Evolutionary conservation across 2,888 invertebrate genomes (phyloP), one percentile per base, ranked within the genome.

Genomic region (Crocallis elinguaria): DNA sequence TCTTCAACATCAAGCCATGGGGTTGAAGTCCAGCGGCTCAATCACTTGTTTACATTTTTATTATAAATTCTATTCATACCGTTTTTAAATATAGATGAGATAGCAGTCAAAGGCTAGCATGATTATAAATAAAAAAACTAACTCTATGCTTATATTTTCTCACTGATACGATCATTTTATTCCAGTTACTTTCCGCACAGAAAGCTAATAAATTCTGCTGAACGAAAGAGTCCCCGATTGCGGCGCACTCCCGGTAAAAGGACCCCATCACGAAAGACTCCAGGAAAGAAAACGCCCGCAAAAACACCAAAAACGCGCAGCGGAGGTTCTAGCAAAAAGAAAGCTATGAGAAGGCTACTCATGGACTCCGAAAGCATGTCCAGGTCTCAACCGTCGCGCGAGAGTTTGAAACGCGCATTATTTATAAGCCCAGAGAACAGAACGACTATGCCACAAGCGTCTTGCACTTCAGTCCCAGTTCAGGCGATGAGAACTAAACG

Each of bases 361-460:
- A 75, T 92, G 72, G 93, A 92, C 52, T 68, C 87, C 0, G 89
- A 86, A 1, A 73, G 64, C 14, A 57, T 83, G 8, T 78, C 84
- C 0, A 73, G 79, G 36, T 78, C 85, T 0, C 87, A 88, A 57
- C 86, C 88, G 1, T 84, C 92, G 0, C 79, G 93, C 13, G 94
- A 94, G 71, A 92, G 93, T 0, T 61, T 77, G 2, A 96, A 95
- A 66, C 89, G 96, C 49, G 95, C 96, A 0, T 79, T 96, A 1
- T 96, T 96, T 67, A 93, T 95, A 66, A 96, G 96, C 73, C 96
- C 96, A 1, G 93, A 92, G 62, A 92, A 89, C 56, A 82, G 81
- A 66, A 72, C 85, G 69, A 44, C 81, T 23, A 41, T 79, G 3
- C 77, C 82, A 2, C 42, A 62, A 48, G 49, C 79, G 49, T 49